These are phyloP conservation scores for Enteromius anoplus DNA, from an alignment of 2,797 vertebrate species.

Conservation along the genomic window DNA sequence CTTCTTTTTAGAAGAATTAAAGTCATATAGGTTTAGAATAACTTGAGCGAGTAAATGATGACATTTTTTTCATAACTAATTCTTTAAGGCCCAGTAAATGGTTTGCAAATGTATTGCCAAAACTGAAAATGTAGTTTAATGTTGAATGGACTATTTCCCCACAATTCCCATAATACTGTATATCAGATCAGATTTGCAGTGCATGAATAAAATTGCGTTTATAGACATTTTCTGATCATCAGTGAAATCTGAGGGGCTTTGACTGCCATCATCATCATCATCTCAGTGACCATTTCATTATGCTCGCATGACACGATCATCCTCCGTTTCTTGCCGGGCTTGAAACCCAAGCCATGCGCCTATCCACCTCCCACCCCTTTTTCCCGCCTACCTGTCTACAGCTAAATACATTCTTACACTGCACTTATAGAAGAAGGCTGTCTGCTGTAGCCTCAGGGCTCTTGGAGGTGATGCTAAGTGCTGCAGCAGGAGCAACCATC, in stretches of 20 bases:
- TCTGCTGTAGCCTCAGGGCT: constrained; percentile 60
- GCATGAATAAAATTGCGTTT: not conserved
- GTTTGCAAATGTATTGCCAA: not conserved
- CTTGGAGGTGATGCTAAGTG: constrained; percentile 59
- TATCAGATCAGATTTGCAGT: not conserved
- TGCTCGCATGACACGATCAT: constrained; percentile 31
- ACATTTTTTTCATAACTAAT: not conserved
- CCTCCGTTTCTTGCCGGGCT: constrained; percentile 18
- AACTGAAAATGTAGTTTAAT: constrained; percentile 16
- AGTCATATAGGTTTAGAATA: not conserved
- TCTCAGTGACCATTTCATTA: constrained; percentile 37
- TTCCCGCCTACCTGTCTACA: constrained; percentile 44
- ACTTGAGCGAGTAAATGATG: not conserved
- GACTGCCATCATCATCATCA: constrained; percentile 29
- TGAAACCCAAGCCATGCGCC: constrained; percentile 30
- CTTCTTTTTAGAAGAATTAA: constrained; percentile 4
- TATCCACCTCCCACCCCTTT: not conserved
- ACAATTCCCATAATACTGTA: not conserved
- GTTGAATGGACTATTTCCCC: not conserved
- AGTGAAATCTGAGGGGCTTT: constrained; percentile 24
- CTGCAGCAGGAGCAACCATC: constrained; percentile 57
- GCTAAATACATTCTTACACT: constrained; percentile 57
- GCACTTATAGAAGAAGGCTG: constrained; percentile 61
- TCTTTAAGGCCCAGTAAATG: not conserved
- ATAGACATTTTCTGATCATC: constrained; percentile 25